Percentiles rank a stretch among this genome's conserved stretches.
Evolutionary conservation across 2,113 vertebrate genomes (phyloP).

Genomic region (Pungitius pungitius): DNA sequence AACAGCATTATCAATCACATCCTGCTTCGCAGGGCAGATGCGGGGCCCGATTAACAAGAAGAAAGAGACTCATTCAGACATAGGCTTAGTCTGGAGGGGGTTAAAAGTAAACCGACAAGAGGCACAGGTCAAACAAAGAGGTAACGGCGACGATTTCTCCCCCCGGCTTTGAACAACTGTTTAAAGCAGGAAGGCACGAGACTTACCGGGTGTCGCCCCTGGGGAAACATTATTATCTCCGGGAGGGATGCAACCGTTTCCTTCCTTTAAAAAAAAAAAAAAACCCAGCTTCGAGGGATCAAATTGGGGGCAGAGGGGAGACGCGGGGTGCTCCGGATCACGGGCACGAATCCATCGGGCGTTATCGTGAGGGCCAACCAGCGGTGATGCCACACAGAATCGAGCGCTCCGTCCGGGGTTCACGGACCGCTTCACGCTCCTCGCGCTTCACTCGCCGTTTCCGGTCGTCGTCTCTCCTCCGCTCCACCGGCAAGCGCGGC

Average conservation of each 20-base stretch:
- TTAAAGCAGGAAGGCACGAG: slow-evolving; percentile 18
- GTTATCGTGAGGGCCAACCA: slow-evolving; percentile 4
- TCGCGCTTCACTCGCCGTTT: slow-evolving; percentile 16
- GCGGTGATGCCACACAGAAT: slow-evolving; percentile 41
- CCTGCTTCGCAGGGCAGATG: slow-evolving; percentile 12
- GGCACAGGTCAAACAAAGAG: slow-evolving; percentile 44
- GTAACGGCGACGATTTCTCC: slow-evolving; percentile 20
- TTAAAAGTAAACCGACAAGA: slow-evolving; percentile 21
- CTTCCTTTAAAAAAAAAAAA: slow-evolving; percentile 14
- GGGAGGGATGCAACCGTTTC: slow-evolving; percentile 53
- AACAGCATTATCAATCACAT: slow-evolving; percentile 35
- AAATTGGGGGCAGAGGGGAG: slow-evolving; percentile 15
- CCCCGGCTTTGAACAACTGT: slow-evolving; percentile 8
- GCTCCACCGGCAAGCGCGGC: slow-evolving; percentile 46
- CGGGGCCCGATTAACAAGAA: slow-evolving; percentile 34
- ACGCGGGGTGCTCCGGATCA: slow-evolving; percentile 43
- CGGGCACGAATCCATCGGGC: slow-evolving; percentile 67
- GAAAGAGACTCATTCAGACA: slow-evolving; percentile 26
- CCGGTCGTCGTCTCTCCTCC: slow-evolving; percentile 23
- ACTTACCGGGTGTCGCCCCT: slow-evolving; percentile 81
- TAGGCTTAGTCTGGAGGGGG: slow-evolving; percentile 15
- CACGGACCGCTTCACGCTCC: slow-evolving; percentile 41
- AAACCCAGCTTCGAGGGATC: slow-evolving; percentile 41
- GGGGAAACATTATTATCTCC: slow-evolving; percentile 76
- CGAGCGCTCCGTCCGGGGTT: slow-evolving; percentile 36